A percentile compares a stretch with the other conserved stretches of the same genome.
These are phyloP conservation scores for Myrmecobius fasciatus DNA, from an alignment of 2,113 vertebrate genomes.

Conservation along the genomic window DNA sequence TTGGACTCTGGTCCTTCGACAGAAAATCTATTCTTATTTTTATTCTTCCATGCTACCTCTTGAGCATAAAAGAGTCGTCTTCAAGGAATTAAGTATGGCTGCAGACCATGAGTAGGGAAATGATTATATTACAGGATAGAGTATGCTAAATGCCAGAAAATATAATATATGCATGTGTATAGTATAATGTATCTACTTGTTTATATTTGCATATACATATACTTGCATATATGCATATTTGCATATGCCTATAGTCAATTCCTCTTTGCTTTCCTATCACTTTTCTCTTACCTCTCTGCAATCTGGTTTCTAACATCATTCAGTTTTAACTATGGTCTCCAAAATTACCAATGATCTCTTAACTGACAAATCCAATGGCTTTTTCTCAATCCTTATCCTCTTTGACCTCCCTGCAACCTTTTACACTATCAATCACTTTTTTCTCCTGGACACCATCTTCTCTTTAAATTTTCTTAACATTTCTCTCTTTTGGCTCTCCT, in stretches of 20 bases:
- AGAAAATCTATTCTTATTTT: not conserved
- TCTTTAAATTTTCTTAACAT: not conserved
- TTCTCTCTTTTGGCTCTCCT: not conserved
- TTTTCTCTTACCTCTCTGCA: not conserved
- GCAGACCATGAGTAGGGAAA: not conserved
- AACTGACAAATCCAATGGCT: not conserved
- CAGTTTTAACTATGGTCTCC: not conserved
- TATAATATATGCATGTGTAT: not conserved
- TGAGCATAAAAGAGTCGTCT: not conserved
- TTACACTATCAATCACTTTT: not conserved
- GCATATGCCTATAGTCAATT: not conserved
- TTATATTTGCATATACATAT: not conserved
- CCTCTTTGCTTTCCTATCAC: not conserved
- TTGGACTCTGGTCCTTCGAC: not conserved
- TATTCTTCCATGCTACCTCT: not conserved
- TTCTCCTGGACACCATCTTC: not conserved
- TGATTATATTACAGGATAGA: not conserved
- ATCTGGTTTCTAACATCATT: not conserved
- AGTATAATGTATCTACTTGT: too few species aligned
- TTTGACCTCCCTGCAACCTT: not conserved
- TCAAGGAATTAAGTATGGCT: not conserved
- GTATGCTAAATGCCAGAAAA: not conserved
- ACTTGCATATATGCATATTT: not conserved
- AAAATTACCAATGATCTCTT: not conserved
- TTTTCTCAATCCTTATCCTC: not conserved